These are phyloP conservation scores for Campopleginae sp. DNA, from an alignment of 2,888 invertebrate genomes.

Conservation along the genomic window DNA sequence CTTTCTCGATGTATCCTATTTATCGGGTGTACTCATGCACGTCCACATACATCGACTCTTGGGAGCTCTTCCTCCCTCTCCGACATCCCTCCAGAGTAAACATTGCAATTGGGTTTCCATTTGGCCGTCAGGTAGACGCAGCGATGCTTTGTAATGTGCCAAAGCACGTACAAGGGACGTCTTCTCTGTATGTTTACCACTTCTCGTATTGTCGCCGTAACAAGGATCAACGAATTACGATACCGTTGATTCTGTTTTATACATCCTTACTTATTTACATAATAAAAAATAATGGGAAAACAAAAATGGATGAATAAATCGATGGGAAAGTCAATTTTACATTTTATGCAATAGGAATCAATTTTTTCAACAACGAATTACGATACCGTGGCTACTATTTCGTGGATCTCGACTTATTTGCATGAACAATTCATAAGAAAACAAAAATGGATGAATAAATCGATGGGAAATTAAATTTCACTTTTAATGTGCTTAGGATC, in stretches of 20 bases:
- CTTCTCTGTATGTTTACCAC: constrained; percentile 42
- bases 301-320: background rate
- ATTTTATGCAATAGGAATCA: background rate
- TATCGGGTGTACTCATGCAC: constrained; percentile 38
- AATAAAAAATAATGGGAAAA: background rate
- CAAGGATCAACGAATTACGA: constrained; percentile 35
- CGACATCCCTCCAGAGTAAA: constrained; percentile 45
- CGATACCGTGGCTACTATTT: too few relatives aligned
- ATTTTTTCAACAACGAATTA: too few relatives aligned
- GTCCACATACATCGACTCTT: constrained; percentile 26
- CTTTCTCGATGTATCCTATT: constrained; percentile 48
- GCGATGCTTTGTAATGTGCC: constrained; percentile 49
- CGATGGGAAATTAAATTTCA: too few relatives aligned
- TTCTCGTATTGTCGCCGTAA: constrained; percentile 48
- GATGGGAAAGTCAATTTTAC: background rate
- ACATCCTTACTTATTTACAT: background rate
- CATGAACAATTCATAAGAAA: too few relatives aligned
- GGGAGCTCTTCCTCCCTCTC: constrained; percentile 34
- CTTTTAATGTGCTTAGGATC: too few relatives aligned
- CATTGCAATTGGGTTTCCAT: constrained; percentile 62
- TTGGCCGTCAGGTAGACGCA: constrained; percentile 49
- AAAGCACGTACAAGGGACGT: constrained; percentile 17
- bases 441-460: too few relatives aligned
- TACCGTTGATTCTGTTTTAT: constrained; percentile 19
- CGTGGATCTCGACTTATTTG: too few relatives aligned